These are phyloP conservation scores for Chelonia mydas DNA, from an alignment of 2,797 vertebrate species.

Conservation along the genomic window DNA sequence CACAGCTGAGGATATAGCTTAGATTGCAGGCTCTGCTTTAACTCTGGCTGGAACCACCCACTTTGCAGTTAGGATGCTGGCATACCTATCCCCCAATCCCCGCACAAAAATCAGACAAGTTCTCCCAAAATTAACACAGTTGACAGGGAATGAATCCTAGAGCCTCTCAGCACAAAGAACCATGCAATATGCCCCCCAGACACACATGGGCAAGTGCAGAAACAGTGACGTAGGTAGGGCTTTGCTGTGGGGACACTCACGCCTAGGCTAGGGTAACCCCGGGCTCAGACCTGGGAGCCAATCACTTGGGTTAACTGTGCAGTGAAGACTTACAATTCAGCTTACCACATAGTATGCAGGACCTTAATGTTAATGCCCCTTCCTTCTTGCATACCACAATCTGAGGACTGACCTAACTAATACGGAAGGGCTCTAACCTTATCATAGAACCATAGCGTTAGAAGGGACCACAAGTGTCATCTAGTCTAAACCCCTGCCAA, in stretches of 20 bases:
- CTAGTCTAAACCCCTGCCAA: not conserved
- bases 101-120: not conserved
- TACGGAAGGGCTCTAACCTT: rapidly evolving
- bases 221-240: not conserved
- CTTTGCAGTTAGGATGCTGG: too few relatives aligned
- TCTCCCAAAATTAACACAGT: not conserved
- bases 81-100: too few relatives aligned
- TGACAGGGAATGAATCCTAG: not conserved
- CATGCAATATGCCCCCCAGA: not conserved
- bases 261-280: not conserved
- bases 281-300: not conserved
- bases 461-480: not conserved
- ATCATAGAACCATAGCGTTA: not conserved
- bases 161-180: not conserved
- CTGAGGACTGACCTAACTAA: not conserved
- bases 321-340: not conserved
- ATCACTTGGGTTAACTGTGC: not conserved
- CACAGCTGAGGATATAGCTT: too few relatives aligned
- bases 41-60: too few relatives aligned
- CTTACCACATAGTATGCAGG: not conserved
- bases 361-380: not conserved
- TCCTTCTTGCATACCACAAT: not conserved
- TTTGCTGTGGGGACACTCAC: not conserved
- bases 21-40: too few relatives aligned
- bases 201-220: not conserved